Percentiles rank a stretch among this genome's conserved stretches.
Evolutionary conservation across 1,140 invertebrate genomes (phyloP).

Genomic region (Macrobrachium rosenbergii): DNA sequence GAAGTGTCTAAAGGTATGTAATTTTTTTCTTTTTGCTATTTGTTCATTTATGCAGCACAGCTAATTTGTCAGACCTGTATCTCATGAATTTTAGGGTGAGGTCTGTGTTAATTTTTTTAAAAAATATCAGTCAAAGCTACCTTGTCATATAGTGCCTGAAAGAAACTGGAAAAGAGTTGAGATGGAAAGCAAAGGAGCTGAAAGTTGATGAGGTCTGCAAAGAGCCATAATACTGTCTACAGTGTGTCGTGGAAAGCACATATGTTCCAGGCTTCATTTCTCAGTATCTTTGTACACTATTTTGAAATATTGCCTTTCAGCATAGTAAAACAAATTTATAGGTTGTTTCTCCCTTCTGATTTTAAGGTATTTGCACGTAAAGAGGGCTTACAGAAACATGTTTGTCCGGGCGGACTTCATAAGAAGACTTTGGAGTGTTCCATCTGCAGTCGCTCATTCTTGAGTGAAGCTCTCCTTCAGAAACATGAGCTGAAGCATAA

Average conservation of each 20-base stretch:
- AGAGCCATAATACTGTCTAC: no score
- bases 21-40: background rate
- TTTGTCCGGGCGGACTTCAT: constrained; percentile 19
- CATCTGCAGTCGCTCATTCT: constrained; percentile 35
- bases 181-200: no score
- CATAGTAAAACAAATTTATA: background rate
- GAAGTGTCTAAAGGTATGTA: constrained; percentile 43
- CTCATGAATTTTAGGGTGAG: background rate
- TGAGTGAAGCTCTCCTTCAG: constrained; percentile 29
- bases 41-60: background rate
- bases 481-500: constrained; percentile 50
- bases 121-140: no score
- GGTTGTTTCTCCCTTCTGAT: background rate
- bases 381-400: constrained; percentile 48
- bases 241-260: no score
- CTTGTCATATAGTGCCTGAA: no score
- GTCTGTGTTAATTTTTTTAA: background rate
- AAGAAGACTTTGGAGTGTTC: constrained; percentile 27
- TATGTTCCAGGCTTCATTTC: no score
- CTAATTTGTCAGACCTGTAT: background rate
- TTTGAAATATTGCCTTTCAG: background rate
- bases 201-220: no score
- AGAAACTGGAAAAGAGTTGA: no score
- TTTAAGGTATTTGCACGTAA: constrained; percentile 57
- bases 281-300: background rate